Conservation (phyloP, 2,113 vertebrate genomes). For the Pantherophis guttatus region DNA sequence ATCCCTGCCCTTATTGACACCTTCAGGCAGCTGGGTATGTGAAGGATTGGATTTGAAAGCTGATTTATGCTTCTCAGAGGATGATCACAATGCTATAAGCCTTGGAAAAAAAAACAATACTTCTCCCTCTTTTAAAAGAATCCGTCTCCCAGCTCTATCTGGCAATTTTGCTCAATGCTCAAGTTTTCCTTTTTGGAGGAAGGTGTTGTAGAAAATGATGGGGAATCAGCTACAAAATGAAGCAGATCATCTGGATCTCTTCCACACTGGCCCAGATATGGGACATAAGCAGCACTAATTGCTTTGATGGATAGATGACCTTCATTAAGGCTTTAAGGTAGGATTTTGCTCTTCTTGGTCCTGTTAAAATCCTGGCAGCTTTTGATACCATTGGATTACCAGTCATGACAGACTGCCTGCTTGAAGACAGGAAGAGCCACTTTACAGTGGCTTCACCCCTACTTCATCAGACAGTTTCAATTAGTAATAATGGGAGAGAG, state of each 20-base stretch:
- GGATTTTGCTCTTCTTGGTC: neutral
- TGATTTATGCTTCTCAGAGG: neutral
- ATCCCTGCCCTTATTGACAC: neutral
- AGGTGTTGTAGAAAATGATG: neutral
- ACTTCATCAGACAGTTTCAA: neutral
- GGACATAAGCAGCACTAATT: neutral
- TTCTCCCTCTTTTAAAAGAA: neutral
- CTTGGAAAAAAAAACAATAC: neutral
- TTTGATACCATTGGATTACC: neutral
- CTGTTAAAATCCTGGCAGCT: neutral
- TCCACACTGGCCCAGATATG: neutral
- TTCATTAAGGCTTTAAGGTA: neutral
- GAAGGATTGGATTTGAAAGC: neutral
- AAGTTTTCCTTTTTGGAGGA: neutral
- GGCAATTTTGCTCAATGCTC: neutral
- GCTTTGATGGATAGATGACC: neutral
- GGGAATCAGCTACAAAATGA: neutral
- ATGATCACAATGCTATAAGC: neutral
- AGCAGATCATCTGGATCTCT: neutral
- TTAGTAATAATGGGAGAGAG: neutral
- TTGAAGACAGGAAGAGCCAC: neutral
- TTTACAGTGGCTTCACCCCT: neutral
- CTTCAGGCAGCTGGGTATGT: neutral
- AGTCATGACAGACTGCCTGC: neutral
- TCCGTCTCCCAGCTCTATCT: neutral